Conservation (phyloP, 2,113 vertebrate genomes). For the Beaufortia kweichowensis region DNA sequence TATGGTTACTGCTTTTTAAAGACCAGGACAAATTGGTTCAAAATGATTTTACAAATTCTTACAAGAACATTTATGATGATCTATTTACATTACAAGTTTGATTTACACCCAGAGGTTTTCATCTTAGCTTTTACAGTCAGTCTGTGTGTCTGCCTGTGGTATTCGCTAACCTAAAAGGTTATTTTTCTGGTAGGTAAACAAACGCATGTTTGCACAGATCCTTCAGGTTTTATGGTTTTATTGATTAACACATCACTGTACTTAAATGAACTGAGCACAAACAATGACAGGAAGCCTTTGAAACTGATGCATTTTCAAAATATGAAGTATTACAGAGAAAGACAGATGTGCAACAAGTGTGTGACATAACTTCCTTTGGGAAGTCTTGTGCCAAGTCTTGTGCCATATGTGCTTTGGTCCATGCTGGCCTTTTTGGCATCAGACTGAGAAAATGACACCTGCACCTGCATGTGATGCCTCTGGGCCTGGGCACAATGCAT, state of each 20-base stretch:
- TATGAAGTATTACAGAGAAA: not conserved
- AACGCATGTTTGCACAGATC: constrained; percentile 24
- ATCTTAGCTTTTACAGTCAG: constrained; percentile 15
- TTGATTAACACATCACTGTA: constrained; percentile 27
- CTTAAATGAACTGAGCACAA: not conserved
- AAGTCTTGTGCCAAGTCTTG: constrained; percentile 24
- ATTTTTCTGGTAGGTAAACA: constrained; percentile 32
- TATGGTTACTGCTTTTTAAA: constrained; percentile 43
- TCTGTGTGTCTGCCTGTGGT: constrained; percentile 1
- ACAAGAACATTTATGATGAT: constrained; percentile 30
- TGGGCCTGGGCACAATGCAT: constrained; percentile 57
- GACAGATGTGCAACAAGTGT: constrained; percentile 70
- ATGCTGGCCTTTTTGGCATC: constrained; percentile 40
- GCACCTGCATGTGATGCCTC: constrained; percentile 63
- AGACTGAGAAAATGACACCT: constrained; percentile 40
- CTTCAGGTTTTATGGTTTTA: constrained; percentile 14
- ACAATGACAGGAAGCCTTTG: not conserved
- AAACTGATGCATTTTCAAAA: constrained; percentile 16
- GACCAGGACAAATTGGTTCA: constrained; percentile 12
- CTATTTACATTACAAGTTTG: constrained; percentile 19
- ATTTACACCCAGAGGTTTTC: constrained; percentile 15
- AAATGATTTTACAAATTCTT: constrained; percentile 30
- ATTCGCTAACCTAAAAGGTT: not conserved
- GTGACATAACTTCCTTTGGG: constrained; percentile 58
- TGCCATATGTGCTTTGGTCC: constrained; percentile 40